Evolutionary conservation across 1,140 invertebrate species (phyloP).

Genomic region (Neodiprion pinetum): DNA sequence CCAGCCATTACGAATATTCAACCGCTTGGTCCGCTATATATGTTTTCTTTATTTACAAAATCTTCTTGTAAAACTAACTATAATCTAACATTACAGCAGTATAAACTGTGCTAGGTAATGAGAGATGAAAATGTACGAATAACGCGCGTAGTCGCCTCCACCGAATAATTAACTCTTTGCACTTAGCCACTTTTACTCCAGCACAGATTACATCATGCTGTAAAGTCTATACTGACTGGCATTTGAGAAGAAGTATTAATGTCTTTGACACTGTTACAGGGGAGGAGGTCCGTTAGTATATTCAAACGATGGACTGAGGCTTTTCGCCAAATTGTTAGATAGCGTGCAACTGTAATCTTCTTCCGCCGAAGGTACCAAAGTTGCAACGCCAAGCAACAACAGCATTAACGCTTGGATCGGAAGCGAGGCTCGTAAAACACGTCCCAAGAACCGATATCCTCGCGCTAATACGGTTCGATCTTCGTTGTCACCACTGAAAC

Average conservation of each 20-base stretch:
- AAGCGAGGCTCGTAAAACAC: constrained; percentile 87
- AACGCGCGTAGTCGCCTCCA: not conserved
- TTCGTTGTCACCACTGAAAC: constrained; percentile 62
- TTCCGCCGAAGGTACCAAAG: constrained; percentile 83
- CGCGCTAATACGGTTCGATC: constrained; percentile 70
- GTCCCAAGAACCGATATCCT: constrained; percentile 82
- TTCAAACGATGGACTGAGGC: constrained; percentile 83
- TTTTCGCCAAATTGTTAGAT: constrained; percentile 80
- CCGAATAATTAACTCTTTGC: not conserved
- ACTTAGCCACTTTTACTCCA: not conserved
- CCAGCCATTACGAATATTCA: constrained; percentile 23
- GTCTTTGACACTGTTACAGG: constrained; percentile 63
- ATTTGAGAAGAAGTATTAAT: not conserved
- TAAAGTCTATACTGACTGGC: constrained; percentile 11
- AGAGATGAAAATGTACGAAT: not conserved
- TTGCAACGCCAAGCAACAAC: constrained; percentile 85
- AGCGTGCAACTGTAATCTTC: constrained; percentile 86
- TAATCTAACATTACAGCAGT: constrained; percentile 3
- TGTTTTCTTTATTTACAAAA: constrained; percentile 27
- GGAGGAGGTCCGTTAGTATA: constrained; percentile 92
- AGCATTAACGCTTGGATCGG: constrained; percentile 91
- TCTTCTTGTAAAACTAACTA: constrained; percentile 6
- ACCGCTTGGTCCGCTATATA: constrained; percentile 29
- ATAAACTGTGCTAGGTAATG: not conserved
- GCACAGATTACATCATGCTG: not conserved